Conservation (phyloP, 2,113 vertebrate genomes). For the Odontesthes bonariensis region DNA sequence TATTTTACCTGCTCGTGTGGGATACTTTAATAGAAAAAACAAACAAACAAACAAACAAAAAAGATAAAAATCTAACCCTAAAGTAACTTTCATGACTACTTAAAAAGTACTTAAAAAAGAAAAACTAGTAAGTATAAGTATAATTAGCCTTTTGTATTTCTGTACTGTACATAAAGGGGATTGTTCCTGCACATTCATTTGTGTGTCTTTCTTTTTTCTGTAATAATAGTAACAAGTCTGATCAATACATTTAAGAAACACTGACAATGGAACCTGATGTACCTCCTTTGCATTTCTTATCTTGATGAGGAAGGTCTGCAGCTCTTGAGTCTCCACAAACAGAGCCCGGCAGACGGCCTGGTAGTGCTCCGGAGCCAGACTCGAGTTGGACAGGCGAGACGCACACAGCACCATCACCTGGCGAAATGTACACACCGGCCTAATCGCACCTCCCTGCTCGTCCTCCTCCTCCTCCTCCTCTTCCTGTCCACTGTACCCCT, state of each 20-base stretch:
- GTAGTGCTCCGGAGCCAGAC: slow-evolving; percentile 88
- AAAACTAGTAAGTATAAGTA: no score
- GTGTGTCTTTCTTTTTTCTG: background rate
- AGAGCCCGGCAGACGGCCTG: slow-evolving; percentile 94
- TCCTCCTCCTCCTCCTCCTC: slow-evolving; percentile 87
- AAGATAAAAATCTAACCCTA: no score
- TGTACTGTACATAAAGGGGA: no score
- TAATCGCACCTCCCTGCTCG: slow-evolving; percentile 65
- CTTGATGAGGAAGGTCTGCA: slow-evolving; percentile 92
- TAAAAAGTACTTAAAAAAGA: no score
- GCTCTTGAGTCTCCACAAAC: slow-evolving; percentile 92
- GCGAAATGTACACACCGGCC: slow-evolving; percentile 83
- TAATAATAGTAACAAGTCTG: background rate
- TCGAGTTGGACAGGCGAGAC: slow-evolving; percentile 83
- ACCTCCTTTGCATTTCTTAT: slow-evolving; percentile 95
- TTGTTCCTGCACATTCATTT: no score
- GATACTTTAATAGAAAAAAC: no score
- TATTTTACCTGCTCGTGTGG: no score
- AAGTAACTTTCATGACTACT: no score
- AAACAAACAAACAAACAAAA: no score
- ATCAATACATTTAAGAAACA: background rate
- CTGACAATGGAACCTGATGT: background rate
- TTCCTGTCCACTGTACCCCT: slow-evolving; percentile 93
- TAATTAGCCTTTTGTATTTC: no score
- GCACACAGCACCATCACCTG: slow-evolving; percentile 91